Conservation (phyloP, 1,140 invertebrate genomes). For the Paraescarpia echinospica region DNA sequence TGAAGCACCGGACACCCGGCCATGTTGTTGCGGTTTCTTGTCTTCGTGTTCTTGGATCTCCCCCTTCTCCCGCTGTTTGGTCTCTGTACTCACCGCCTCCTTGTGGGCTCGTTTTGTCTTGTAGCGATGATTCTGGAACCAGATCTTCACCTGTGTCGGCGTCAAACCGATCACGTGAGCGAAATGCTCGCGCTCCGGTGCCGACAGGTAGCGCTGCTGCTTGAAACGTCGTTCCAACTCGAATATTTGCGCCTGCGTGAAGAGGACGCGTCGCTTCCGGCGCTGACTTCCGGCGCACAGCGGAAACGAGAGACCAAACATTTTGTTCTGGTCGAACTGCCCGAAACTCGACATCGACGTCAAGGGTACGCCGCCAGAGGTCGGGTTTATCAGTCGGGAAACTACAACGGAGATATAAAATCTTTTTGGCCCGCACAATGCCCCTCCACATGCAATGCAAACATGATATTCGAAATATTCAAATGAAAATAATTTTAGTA, state of each 20-base stretch:
- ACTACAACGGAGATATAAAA: conserved; percentile 12
- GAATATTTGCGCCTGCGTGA: conserved; percentile 37
- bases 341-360: conserved; percentile 19
- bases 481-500: too few relatives aligned
- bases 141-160: conserved; percentile 89
- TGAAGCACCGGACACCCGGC: neutral
- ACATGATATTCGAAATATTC: too few relatives aligned
- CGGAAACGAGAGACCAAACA: conserved; percentile 61
- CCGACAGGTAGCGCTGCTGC: conserved; percentile 93
- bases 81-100: conserved; percentile 6
- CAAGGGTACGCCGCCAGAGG: conserved; percentile 20
- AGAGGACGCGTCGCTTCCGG: conserved; percentile 27
- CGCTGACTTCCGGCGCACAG: conserved; percentile 56
- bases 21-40: neutral
- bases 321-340: conserved; percentile 22
- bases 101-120: conserved; percentile 31
- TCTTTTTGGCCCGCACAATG: too few relatives aligned
- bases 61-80: neutral
- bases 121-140: conserved; percentile 70
- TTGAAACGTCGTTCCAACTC: conserved; percentile 93
- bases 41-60: neutral
- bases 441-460: too few relatives aligned
- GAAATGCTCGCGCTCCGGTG: conserved; percentile 94
- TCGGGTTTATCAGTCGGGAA: conserved; percentile 25
- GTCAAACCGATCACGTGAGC: conserved; percentile 70